Evolutionary conservation across 1,140 invertebrate genomes (phyloP), one percentile per base, ranked within the genome.

Genomic region (Eupristina koningsbergeri): DNA sequence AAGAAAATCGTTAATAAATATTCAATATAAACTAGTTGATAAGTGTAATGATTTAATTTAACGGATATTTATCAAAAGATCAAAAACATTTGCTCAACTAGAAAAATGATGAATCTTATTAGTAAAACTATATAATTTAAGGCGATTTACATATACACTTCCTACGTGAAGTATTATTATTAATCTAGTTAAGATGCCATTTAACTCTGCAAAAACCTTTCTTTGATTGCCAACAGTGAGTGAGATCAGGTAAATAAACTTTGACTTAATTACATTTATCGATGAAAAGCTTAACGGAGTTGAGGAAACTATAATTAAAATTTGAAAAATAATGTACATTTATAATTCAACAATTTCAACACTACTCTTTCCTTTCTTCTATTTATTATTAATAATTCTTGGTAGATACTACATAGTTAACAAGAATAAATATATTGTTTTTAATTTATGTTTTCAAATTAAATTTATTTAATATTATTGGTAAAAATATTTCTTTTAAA

Each of bases 191-290:
- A 17, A 80, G 50, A 17, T 39, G 63, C 50, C 53, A 13, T 74
- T 61, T 78, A 71, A 41, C 34, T 78, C 19, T 69, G 26, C 26
- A 39, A 64, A 75, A 79, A 83, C 69, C 79, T 80, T 47, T 29
- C 71, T 84, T 39, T 58, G 71, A 85, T 79, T 73, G 69, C 84
- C 83, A 83, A 86, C 41, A 77, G 77, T n/a, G 83, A 84, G 31
- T 77, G 79, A 85, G 73, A 84, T 86, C 81, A 86, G 84, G 84
- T 86, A 85, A 85, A 81, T 86, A 69, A 79, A 86, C 80, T 81
- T 47, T 67, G 80, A 47, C 80, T 88, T 84, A 82, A 58, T 77
- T 45, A 22, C 26, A 61, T 45, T 19, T 22, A 39, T 75, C 29
- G 58, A 50, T 15, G 13, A 75, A 50, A 64, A 75, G 71, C 64